Percentiles rank a stretch among this genome's conserved stretches.
phyloP scores from a whole-genome alignment of 2,797 vertebrate species.

The Delichon dasypus region DNA sequence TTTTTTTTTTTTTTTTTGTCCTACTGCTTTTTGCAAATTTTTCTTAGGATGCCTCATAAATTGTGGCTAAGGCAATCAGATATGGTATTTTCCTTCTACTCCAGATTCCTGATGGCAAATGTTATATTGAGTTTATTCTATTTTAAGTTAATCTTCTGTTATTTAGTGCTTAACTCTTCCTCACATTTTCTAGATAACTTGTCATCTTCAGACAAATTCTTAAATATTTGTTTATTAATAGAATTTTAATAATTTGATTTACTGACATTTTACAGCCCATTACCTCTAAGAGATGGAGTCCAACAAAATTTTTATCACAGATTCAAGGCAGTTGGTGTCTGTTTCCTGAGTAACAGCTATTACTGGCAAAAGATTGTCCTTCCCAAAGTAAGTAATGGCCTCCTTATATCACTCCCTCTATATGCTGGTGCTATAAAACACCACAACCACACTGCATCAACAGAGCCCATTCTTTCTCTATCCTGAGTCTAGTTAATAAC shows the following conservation, averaged over 20 bases:
- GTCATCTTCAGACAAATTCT: not conserved
- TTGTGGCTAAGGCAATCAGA: not conserved
- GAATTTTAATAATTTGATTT: conserved; percentile 19
- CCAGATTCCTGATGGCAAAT: not conserved
- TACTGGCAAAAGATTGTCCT: conserved; percentile 56
- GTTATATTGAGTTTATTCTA: not conserved
- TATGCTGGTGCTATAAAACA: conserved; percentile 8
- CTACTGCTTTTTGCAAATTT: not conserved
- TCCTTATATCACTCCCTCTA: conserved; percentile 39
- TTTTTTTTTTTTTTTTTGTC: not conserved
- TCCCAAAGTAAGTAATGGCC: conserved; percentile 37
- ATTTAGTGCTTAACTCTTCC: not conserved
- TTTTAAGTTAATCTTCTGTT: not conserved
- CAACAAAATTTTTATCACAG: conserved; percentile 5
- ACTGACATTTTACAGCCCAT: not conserved
- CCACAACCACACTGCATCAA: conserved; percentile 5
- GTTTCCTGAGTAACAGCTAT: conserved; percentile 51
- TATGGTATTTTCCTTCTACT: not conserved
- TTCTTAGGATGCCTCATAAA: not conserved
- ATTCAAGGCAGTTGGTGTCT: conserved; percentile 22
- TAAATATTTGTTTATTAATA: not conserved
- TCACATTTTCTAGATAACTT: not conserved
- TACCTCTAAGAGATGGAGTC: not conserved
- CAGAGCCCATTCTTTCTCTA: not conserved
- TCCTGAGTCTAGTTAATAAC: conserved; percentile 4